phyloP scores from a whole-genome alignment of 2,888 invertebrate genomes.

The Microctonus hyperodae region DNA sequence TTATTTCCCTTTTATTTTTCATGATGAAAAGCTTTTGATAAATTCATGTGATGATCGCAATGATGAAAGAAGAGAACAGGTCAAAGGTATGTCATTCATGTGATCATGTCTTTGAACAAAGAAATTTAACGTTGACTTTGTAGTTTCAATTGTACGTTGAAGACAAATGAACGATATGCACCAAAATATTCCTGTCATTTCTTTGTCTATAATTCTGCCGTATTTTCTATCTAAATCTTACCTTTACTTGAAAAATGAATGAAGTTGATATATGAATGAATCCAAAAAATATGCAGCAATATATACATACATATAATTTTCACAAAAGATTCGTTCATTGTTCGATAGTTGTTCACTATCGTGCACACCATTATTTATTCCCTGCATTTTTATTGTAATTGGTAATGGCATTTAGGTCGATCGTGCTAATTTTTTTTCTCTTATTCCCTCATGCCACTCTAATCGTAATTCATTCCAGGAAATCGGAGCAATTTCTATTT shows the following conservation, averaged over 20 bases:
- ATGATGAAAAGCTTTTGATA: no score
- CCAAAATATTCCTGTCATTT: no score
- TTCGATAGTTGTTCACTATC: no score
- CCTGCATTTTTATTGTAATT: conserved; percentile 13
- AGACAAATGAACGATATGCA: not conserved
- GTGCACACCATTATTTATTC: not conserved
- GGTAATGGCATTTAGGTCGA: not conserved
- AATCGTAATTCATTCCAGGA: conserved; percentile 18
- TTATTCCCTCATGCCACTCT: not conserved
- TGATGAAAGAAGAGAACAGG: not conserved
- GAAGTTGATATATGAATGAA: not conserved
- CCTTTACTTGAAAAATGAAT: not conserved
- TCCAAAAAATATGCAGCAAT: not conserved
- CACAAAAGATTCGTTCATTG: no score
- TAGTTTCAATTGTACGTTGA: not conserved
- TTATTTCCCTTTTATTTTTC: no score
- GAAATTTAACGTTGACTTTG: not conserved
- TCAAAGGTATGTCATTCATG: no score
- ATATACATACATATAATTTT: no score
- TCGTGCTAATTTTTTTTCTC: not conserved
- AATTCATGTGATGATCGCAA: no score
- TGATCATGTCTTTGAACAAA: no score
- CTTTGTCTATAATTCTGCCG: no score
- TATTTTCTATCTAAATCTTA: no score
- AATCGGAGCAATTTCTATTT: conserved; percentile 14